Conservation (phyloP, 2,113 vertebrate genomes). For the Percina caprodes region DNA sequence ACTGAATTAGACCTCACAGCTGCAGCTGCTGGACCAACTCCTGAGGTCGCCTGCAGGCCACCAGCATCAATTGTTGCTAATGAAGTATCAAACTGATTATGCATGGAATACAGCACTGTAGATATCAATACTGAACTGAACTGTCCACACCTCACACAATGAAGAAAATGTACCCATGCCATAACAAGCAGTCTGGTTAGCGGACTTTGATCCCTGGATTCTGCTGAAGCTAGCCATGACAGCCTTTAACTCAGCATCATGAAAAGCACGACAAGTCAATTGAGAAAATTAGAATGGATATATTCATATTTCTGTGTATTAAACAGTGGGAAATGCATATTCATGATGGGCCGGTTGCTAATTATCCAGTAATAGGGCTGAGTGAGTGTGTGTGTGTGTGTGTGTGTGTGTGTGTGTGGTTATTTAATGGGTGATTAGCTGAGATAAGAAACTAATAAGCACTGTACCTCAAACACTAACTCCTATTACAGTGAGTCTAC, state of each 20-base stretch:
- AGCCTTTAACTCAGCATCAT: slow-evolving; percentile 17
- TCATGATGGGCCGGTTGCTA: slow-evolving; percentile 75
- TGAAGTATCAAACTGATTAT: slow-evolving; percentile 55
- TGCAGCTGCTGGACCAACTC: slow-evolving; percentile 56
- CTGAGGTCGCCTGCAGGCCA: slow-evolving; percentile 60
- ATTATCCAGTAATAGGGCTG: slow-evolving; percentile 73
- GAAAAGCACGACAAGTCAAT: slow-evolving; percentile 67
- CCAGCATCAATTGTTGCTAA: slow-evolving; percentile 52
- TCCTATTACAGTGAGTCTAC: slow-evolving; percentile 70
- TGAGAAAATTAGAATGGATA: slow-evolving; percentile 71
- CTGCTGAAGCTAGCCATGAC: slow-evolving; percentile 22
- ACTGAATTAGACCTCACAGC: slow-evolving; percentile 46
- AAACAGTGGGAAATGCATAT: slow-evolving; percentile 74
- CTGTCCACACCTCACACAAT: slow-evolving; percentile 13
- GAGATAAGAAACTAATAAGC: slow-evolving; percentile 80
- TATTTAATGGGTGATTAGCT: slow-evolving; percentile 82
- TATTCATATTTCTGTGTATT: slow-evolving; percentile 71
- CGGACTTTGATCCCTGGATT: slow-evolving; percentile 17
- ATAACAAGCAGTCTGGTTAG: slow-evolving; percentile 21
- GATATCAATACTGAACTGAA: slow-evolving; percentile 25
- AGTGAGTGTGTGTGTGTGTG: slow-evolving; percentile 29
- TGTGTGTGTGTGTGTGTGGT: slow-evolving; percentile 54
- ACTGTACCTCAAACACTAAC: slow-evolving; percentile 72
- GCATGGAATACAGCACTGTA: slow-evolving; percentile 28
- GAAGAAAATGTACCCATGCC: slow-evolving; percentile 5